phyloP scores from a whole-genome alignment of 2,797 vertebrate genomes.

The Pteronotus mesoamericanus region DNA sequence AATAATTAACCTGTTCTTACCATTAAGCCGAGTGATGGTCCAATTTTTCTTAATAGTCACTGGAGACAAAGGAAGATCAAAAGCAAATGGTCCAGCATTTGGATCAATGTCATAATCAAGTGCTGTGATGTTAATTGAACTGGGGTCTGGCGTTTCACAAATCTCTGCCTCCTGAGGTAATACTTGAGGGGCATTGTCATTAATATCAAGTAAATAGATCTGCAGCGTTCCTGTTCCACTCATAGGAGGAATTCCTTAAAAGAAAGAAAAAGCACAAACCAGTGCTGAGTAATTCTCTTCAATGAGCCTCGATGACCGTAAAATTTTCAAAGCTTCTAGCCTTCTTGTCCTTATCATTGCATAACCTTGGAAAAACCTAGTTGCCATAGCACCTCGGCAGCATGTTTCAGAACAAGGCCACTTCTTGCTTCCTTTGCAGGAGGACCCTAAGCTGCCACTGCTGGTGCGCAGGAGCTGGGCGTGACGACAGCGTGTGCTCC shows the following conservation, averaged over 20 bases:
- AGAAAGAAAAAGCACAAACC: slow-evolving; percentile 3
- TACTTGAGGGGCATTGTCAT: slow-evolving; percentile 95
- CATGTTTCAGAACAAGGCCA: background rate
- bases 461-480: background rate
- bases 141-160: slow-evolving; percentile 92
- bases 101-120: slow-evolving; percentile 92
- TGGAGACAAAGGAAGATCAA: slow-evolving; percentile 91
- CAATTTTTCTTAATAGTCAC: slow-evolving; percentile 91
- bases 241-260: slow-evolving; percentile 91
- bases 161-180: slow-evolving; percentile 94
- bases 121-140: slow-evolving; percentile 95
- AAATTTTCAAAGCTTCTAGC: background rate
- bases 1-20: slow-evolving; percentile 80
- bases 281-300: background rate
- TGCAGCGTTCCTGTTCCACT: slow-evolving; percentile 96
- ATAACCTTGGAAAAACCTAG: background rate
- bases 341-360: background rate
- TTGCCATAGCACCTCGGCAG: background rate
- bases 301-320: background rate
- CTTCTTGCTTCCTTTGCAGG: background rate
- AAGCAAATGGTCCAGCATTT: slow-evolving; percentile 95
- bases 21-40: slow-evolving; percentile 92
- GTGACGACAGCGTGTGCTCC: fast-evolving
- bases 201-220: slow-evolving; percentile 94
- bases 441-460: background rate